These are phyloP conservation scores for Deroptyus accipitrinus DNA, from an alignment of 2,113 vertebrate species.

Conservation along the genomic window DNA sequence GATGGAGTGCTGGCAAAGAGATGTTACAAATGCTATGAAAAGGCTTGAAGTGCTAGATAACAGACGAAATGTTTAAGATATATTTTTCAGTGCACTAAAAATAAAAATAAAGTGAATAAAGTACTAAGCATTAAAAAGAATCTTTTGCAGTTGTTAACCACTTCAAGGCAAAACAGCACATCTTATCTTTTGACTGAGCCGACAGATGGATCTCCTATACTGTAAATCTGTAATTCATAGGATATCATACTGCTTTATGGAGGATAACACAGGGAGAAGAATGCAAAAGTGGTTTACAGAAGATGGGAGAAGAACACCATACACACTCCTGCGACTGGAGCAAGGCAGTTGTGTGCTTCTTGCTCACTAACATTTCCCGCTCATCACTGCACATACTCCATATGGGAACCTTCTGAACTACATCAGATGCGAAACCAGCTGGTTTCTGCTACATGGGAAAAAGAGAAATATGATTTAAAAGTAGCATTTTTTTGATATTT, in stretches of 20 bases:
- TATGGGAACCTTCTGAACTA: neutral
- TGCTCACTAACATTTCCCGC: neutral
- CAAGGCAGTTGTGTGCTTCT: neutral
- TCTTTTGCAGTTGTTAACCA: constrained; percentile 19
- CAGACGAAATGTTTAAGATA: neutral
- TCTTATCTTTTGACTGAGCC: neutral
- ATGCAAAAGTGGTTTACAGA: neutral
- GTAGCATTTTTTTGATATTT: neutral
- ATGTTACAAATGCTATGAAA: neutral
- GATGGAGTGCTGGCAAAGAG: constrained; percentile 13
- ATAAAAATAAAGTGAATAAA: neutral
- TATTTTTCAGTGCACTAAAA: neutral
- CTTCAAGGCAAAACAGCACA: neutral
- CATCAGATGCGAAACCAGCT: neutral
- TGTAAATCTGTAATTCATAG: neutral
- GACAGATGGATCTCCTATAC: neutral
- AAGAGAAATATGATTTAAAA: neutral
- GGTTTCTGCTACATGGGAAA: neutral
- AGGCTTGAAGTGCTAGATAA: neutral
- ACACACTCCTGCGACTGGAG: accelerated
- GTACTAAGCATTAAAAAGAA: neutral
- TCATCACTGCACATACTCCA: neutral
- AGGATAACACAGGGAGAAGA: neutral
- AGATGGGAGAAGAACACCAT: neutral
- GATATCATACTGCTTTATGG: neutral